Percentiles rank a stretch among this genome's conserved stretches.
Evolutionary conservation across 2,888 invertebrate species (phyloP).

Genomic region (Fragum sueziense): DNA sequence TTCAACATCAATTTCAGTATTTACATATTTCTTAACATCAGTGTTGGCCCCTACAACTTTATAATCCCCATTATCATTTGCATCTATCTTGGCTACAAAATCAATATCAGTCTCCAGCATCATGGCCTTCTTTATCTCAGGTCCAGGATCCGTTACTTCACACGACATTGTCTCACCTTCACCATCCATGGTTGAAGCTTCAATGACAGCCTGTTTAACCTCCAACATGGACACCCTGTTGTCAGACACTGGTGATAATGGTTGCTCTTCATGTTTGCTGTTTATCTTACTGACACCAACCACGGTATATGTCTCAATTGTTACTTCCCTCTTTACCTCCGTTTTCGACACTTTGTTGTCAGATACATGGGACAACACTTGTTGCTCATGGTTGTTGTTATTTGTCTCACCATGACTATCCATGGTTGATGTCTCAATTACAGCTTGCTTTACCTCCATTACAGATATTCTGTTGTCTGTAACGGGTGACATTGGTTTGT

Average conservation of each 20-base stretch:
- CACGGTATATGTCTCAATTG: not conserved
- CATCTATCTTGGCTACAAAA: not conserved
- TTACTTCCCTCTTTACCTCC: not conserved
- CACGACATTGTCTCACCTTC: not conserved
- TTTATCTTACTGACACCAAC: not conserved
- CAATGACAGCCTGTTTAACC: constrained; percentile 7
- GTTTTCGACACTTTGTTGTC: not conserved
- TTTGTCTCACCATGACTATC: not conserved
- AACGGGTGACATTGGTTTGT: not conserved
- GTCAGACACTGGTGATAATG: not conserved
- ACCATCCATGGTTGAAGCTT: not conserved
- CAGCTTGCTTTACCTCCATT: not conserved
- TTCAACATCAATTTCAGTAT: not conserved
- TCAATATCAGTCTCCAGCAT: constrained; percentile 14
- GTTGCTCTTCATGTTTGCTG: not conserved
- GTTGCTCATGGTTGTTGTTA: too few relatives aligned
- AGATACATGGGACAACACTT: not conserved
- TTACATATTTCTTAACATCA: not conserved
- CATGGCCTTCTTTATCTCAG: not conserved
- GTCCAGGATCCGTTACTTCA: constrained; percentile 8
- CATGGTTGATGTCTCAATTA: not conserved
- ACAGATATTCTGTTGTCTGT: not conserved
- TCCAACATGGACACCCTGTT: not conserved
- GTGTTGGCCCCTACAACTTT: not conserved
- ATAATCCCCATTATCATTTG: not conserved